Conservation (phyloP, 2,888 invertebrate genomes). For the Callyntrura sp. region DNA sequence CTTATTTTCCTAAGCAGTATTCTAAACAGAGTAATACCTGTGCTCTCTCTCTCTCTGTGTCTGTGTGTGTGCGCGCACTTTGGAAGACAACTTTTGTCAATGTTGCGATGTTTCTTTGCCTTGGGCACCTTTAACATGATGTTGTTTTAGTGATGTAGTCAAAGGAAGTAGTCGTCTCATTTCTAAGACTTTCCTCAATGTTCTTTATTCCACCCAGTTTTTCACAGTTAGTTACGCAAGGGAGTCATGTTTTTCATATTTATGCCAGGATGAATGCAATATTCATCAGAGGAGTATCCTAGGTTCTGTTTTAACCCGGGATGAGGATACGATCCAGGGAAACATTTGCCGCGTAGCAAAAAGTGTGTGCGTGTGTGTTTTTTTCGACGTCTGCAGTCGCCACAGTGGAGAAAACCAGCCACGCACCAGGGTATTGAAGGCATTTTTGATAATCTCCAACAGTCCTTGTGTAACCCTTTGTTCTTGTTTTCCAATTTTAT, state of each 20-base stretch:
- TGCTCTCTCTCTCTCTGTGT: slow-evolving; percentile 16
- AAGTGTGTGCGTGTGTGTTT: background rate
- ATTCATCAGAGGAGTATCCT: slow-evolving; percentile 53
- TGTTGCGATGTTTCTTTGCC: slow-evolving; percentile 51
- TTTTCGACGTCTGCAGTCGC: background rate
- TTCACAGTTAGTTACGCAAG: slow-evolving; percentile 72
- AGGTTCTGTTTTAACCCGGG: slow-evolving; percentile 1
- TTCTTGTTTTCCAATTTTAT: background rate
- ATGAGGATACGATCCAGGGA: background rate
- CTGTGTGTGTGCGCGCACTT: no score
- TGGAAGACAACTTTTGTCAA: background rate
- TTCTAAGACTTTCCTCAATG: background rate
- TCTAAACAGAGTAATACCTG: slow-evolving; percentile 24
- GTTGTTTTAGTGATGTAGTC: slow-evolving; percentile 25
- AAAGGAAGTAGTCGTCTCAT: slow-evolving; percentile 17
- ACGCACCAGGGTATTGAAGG: background rate
- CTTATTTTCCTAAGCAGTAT: slow-evolving; percentile 7
- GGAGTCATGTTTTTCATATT: slow-evolving; percentile 73
- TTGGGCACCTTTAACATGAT: slow-evolving; percentile 57
- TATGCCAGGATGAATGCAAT: slow-evolving; percentile 74
- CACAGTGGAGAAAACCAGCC: background rate
- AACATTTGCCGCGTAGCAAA: background rate
- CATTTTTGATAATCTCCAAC: slow-evolving; percentile 44
- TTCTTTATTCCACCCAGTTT: slow-evolving; percentile 64
- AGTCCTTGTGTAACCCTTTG: background rate